phyloP scores from a whole-genome alignment of 2,113 vertebrate species.

The Pantherophis guttatus region DNA sequence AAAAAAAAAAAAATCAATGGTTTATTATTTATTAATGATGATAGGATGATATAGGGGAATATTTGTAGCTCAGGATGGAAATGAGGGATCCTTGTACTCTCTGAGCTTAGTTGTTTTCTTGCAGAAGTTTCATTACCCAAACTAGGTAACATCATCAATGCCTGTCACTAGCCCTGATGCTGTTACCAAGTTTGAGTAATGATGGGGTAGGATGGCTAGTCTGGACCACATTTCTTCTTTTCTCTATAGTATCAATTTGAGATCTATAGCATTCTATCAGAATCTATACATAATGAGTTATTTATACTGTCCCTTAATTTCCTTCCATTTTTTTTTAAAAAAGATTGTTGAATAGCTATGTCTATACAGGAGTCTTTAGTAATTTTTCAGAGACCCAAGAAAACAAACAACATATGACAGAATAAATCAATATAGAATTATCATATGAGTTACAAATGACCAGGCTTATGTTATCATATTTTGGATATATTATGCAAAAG shows the following conservation, averaged over 20 bases:
- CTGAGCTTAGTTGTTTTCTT: not conserved
- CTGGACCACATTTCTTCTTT: not conserved
- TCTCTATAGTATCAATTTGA: slow-evolving; percentile 31
- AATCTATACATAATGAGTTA: not conserved
- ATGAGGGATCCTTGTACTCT: not conserved
- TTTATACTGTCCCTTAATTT: slow-evolving; percentile 20
- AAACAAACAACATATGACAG: not conserved
- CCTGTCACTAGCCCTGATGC: not conserved
- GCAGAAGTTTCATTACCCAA: not conserved
- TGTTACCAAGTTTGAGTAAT: not conserved
- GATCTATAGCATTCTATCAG: slow-evolving; percentile 17
- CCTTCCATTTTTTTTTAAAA: slow-evolving; percentile 23
- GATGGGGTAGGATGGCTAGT: not conserved
- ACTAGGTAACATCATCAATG: not conserved
- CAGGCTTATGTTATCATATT: not conserved
- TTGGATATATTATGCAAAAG: not conserved
- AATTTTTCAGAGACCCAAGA: not conserved
- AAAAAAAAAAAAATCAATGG: not conserved
- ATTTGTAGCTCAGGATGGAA: not conserved
- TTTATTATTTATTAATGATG: slow-evolving; percentile 19
- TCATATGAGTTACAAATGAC: not conserved
- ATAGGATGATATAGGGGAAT: not conserved
- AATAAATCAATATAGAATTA: not conserved
- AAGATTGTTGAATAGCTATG: slow-evolving; percentile 17
- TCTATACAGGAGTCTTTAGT: not conserved